Evolutionary conservation across 92 coral and sea anemone genomes (phyloP).

Genomic region (Ricordea florida): DNA sequence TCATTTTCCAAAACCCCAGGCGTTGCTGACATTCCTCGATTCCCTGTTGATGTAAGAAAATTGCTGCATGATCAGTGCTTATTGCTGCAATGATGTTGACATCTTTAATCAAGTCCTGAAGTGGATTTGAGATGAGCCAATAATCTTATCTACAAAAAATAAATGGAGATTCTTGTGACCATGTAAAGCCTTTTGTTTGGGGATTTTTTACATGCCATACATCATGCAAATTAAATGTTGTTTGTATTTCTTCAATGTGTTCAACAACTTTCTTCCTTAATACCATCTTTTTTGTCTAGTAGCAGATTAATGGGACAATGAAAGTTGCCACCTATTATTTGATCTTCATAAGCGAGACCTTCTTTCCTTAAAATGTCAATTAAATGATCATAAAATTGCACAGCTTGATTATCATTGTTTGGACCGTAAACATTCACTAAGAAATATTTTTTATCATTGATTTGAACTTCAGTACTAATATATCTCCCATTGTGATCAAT

Average conservation of each 20-base stretch:
- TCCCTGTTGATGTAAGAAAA: not conserved
- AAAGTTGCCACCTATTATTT: slow-evolving; percentile 16
- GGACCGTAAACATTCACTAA: slow-evolving; percentile 20
- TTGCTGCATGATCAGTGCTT: not conserved
- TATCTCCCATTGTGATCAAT: slow-evolving; percentile 10
- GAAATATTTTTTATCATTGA: not conserved
- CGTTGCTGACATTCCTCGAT: too few relatives aligned
- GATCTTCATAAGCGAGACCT: not conserved
- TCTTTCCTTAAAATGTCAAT: not conserved
- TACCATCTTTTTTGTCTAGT: slow-evolving; percentile 37
- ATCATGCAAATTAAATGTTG: not conserved
- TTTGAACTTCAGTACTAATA: not conserved
- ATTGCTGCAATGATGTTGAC: not conserved
- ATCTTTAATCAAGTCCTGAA: not conserved
- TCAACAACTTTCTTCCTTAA: slow-evolving; percentile 1
- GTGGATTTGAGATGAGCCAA: not conserved
- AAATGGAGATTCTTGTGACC: slow-evolving; percentile 11
- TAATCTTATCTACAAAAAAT: slow-evolving; percentile 12
- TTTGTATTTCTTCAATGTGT: not conserved
- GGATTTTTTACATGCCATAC: slow-evolving; percentile 25
- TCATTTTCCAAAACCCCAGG: too few relatives aligned
- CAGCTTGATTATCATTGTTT: slow-evolving; percentile 18
- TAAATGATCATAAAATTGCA: not conserved
- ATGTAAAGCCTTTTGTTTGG: not conserved
- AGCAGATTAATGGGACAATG: slow-evolving; percentile 19